Conservation (phyloP, 2,113 vertebrate genomes). For the Micromys minutus region DNA sequence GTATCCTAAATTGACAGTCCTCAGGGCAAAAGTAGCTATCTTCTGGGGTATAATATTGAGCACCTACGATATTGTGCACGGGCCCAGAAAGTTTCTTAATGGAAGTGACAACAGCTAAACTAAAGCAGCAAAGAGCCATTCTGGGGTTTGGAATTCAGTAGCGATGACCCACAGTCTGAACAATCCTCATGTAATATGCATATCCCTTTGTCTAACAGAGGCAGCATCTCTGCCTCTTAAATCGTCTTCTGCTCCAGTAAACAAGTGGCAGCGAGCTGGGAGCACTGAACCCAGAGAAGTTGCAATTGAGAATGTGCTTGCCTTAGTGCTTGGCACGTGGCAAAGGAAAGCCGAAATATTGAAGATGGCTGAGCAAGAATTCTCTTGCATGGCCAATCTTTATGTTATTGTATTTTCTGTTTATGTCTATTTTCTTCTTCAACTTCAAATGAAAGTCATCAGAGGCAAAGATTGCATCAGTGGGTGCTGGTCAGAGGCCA, state of each 20-base stretch:
- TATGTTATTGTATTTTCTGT: conserved; percentile 61
- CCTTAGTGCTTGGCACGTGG: not conserved
- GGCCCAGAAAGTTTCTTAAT: not conserved
- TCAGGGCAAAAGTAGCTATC: not conserved
- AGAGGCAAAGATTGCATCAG: conserved; percentile 58
- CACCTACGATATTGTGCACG: not conserved
- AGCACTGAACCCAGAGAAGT: conserved; percentile 32
- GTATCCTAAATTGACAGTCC: not conserved
- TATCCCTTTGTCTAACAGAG: conserved; percentile 23
- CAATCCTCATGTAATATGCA: not conserved
- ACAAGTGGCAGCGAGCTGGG: conserved; percentile 6
- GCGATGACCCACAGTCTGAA: not conserved
- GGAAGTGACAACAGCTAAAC: not conserved
- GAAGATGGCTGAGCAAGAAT: conserved; percentile 27
- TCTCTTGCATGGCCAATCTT: conserved; percentile 50
- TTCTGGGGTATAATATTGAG: not conserved
- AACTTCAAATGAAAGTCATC: conserved; percentile 57
- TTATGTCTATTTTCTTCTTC: conserved; percentile 63
- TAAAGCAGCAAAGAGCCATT: not conserved
- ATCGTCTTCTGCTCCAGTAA: conserved; percentile 55
- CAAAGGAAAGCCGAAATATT: not conserved
- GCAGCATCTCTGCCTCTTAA: not conserved
- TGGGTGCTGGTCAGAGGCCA: conserved; percentile 46
- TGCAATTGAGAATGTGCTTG: not conserved
- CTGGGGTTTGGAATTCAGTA: not conserved